phyloP scores from a whole-genome alignment of 2,888 invertebrate species.

The Lycophotia porphyrea region DNA sequence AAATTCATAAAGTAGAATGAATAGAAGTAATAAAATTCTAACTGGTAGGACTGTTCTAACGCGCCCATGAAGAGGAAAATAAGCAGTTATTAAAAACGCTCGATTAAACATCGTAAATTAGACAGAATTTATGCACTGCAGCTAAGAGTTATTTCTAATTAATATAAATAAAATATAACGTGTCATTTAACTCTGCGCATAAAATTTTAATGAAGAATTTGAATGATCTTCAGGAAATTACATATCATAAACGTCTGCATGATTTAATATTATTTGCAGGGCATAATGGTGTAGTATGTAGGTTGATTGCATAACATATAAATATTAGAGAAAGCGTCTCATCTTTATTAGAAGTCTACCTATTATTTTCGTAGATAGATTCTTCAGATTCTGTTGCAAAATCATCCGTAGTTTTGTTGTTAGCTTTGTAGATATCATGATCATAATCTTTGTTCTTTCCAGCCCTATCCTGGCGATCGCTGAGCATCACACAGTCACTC shows the following conservation, averaged over 20 bases:
- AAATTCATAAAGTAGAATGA: not conserved
- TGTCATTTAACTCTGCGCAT: slow-evolving; percentile 43
- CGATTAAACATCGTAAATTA: slow-evolving; percentile 39
- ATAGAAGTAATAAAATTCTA: not conserved
- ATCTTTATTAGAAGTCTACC: slow-evolving; percentile 40
- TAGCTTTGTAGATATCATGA: slow-evolving; percentile 60
- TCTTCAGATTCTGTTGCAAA: slow-evolving; percentile 46
- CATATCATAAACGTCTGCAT: slow-evolving; percentile 56
- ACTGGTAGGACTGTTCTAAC: not conserved
- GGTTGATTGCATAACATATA: slow-evolving; percentile 53
- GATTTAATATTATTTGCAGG: slow-evolving; percentile 57
- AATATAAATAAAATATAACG: slow-evolving; percentile 56
- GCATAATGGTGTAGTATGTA: slow-evolving; percentile 43
- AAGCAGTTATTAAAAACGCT: slow-evolving; percentile 25
- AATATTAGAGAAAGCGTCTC: slow-evolving; percentile 34
- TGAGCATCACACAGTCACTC: slow-evolving; percentile 92
- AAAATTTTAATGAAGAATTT: slow-evolving; percentile 47
- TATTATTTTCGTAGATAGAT: slow-evolving; percentile 50
- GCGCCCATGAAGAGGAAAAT: slow-evolving; percentile 11
- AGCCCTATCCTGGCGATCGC: slow-evolving; percentile 95
- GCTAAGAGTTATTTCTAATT: slow-evolving; percentile 39
- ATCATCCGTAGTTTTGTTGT: slow-evolving; percentile 46
- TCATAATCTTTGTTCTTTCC: slow-evolving; percentile 87
- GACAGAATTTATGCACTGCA: slow-evolving; percentile 26
- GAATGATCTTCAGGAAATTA: slow-evolving; percentile 55